phyloP scores from a whole-genome alignment of 2,888 invertebrate species.

The Phyto melanocephala region DNA sequence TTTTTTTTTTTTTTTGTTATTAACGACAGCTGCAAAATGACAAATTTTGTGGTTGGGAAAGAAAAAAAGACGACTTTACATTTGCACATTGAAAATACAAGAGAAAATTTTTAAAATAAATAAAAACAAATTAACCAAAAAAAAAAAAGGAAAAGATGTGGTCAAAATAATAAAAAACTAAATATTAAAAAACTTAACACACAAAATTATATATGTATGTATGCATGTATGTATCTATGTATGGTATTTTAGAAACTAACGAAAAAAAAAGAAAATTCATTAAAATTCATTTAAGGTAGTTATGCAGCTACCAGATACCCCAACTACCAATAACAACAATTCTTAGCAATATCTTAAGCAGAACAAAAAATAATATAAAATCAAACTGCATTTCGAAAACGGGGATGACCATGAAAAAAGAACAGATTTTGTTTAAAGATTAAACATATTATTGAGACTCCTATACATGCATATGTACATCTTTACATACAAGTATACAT shows the following conservation, averaged over 20 bases:
- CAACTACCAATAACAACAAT: slow-evolving; percentile 10
- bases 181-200: not conserved
- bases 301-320: slow-evolving; percentile 26
- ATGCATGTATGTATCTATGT: too few relatives aligned
- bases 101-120: slow-evolving; percentile 17
- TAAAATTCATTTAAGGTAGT: slow-evolving; percentile 50
- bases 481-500: too few relatives aligned
- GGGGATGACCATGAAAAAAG: slow-evolving; percentile 61
- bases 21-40: slow-evolving; percentile 49
- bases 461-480: not conserved
- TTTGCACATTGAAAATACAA: slow-evolving; percentile 44
- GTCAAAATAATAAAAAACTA: slow-evolving; percentile 32
- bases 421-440: slow-evolving; percentile 2
- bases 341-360: slow-evolving; percentile 52
- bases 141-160: slow-evolving; percentile 27
- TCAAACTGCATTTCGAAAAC: slow-evolving; percentile 58
- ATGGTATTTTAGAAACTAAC: too few relatives aligned
- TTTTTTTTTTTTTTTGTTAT: not conserved
- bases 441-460: not conserved
- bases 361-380: slow-evolving; percentile 1
- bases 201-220: slow-evolving; percentile 21
- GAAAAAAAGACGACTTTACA: not conserved
- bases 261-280: slow-evolving; percentile 50
- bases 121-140: slow-evolving; percentile 2
- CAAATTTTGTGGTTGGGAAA: slow-evolving; percentile 40